Base-by-base conservation (phyloP, 1,140 invertebrate genomes). In the Drosophila biarmipes region DNA sequence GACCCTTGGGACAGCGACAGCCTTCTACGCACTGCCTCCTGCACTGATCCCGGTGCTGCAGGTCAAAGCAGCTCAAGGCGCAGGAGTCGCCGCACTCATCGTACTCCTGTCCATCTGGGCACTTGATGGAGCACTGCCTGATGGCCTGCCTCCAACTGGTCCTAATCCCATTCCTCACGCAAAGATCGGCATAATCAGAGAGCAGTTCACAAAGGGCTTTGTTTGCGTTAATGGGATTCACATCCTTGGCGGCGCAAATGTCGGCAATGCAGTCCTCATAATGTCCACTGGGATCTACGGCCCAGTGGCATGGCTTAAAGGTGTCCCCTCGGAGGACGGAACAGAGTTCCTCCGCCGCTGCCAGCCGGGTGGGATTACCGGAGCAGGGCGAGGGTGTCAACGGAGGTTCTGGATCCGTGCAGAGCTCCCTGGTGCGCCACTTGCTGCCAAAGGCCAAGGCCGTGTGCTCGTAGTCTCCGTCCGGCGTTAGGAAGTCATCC, bases 401-500 rank as follows among this genome's bases (percentile, higher is more conserved):
- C 92, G 29, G 64, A 40, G 7, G 93, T 84, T 11, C 93, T 92
- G 4, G 92, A 75, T 4, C 93, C 80, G 34, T 95, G 92, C 56
- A 97, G 14, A 93, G 93, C 82, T 96, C 95, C 24, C 94, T 94
- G 0, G 95, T 96, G 91, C 96, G 97, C 97, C 97, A 98, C 79
- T 97, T 97, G 90, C 97, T 96, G 1, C 96, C 97, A 91, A 98
- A 98, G 0, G 95, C 93, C 12, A 94, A 92, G 0, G 95, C 93
- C 1, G 95, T 93, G 46, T 95, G 94, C 85, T 98, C 97, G 0
- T 96, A 91, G 82, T 98, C 96, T 12, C 96, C 96, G 84, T 97
- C 96, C 0, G 96, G 96, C 0, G 97, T 98, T 10, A 96, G 82
- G 91, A 98, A 98, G 91, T 98, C 97, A 87, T 98, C 97, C 79